These are phyloP conservation scores for Macaria notata DNA, from an alignment of 2,888 invertebrate genomes.

Conservation along the genomic window DNA sequence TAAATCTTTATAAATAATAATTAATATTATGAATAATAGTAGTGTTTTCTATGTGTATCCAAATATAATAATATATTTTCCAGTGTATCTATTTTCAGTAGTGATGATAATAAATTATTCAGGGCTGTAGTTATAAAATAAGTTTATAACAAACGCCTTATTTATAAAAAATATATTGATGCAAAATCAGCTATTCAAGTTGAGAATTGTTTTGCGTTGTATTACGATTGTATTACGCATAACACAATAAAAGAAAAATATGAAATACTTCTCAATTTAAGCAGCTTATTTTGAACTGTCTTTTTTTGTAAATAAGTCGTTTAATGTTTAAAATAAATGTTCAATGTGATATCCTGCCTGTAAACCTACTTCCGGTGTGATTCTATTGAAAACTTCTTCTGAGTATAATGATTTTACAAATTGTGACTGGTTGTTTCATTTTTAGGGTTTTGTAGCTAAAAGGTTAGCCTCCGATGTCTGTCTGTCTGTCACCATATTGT, in stretches of 20 bases:
- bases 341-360: constrained; percentile 81
- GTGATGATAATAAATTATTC: constrained; percentile 22
- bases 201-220: no score
- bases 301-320: constrained; percentile 1
- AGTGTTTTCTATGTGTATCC: constrained; percentile 15
- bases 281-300: no score
- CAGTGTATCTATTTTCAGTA: constrained; percentile 20
- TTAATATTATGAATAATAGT: not conserved
- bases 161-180: no score
- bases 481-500: no score
- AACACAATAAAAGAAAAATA: no score
- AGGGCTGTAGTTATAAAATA: constrained; percentile 43
- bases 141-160: constrained; percentile 32
- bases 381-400: constrained; percentile 64
- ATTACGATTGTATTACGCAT: no score
- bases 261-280: no score
- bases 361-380: constrained; percentile 73
- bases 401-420: constrained; percentile 69
- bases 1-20: no score
- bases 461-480: no score
- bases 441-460: no score
- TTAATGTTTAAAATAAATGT: constrained; percentile 63
- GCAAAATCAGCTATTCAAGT: no score
- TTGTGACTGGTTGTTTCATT: constrained; percentile 14
- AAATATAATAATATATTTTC: constrained; percentile 18